Evolutionary conservation across 2,797 vertebrate genomes (phyloP).

Genomic region (Epinephelus coioides): DNA sequence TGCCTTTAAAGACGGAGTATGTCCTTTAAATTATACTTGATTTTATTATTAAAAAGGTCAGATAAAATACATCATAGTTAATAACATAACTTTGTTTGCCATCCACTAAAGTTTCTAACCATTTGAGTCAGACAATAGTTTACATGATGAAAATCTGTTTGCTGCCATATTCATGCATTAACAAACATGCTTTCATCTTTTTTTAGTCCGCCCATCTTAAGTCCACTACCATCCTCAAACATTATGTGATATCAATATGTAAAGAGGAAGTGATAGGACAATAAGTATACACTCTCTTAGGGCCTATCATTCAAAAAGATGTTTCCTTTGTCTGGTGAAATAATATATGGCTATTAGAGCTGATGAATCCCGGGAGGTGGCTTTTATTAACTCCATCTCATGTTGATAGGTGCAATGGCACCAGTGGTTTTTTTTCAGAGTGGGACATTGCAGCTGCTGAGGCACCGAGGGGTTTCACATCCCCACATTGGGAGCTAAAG

Average conservation of each 20-base stretch:
- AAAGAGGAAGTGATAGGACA: constrained; percentile 60
- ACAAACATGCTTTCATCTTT: background rate
- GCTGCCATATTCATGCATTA: background rate
- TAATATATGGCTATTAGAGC: constrained; percentile 74
- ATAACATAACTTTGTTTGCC: background rate
- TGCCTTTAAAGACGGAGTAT: background rate
- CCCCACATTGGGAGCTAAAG: constrained; percentile 48
- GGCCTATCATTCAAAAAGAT: constrained; percentile 76
- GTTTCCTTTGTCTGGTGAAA: constrained; percentile 77
- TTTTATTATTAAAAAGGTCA: background rate
- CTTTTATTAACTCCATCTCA: constrained; percentile 83
- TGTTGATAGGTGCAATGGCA: constrained; percentile 76
- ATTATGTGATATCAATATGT: constrained; percentile 46
- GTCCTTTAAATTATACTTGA: no score
- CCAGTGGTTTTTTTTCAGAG: constrained; percentile 44
- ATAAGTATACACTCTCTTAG: constrained; percentile 68
- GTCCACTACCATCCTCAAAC: constrained; percentile 27
- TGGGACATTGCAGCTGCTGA: constrained; percentile 71
- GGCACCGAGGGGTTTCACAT: constrained; percentile 57
- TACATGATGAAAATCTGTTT: background rate
- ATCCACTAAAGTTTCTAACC: background rate
- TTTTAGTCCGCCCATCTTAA: background rate
- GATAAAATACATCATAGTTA: background rate
- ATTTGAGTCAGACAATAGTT: background rate
- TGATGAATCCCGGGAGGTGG: constrained; percentile 81